Evolutionary conservation across 2,888 invertebrate species (phyloP).

Genomic region (Polymixis flavicincta): DNA sequence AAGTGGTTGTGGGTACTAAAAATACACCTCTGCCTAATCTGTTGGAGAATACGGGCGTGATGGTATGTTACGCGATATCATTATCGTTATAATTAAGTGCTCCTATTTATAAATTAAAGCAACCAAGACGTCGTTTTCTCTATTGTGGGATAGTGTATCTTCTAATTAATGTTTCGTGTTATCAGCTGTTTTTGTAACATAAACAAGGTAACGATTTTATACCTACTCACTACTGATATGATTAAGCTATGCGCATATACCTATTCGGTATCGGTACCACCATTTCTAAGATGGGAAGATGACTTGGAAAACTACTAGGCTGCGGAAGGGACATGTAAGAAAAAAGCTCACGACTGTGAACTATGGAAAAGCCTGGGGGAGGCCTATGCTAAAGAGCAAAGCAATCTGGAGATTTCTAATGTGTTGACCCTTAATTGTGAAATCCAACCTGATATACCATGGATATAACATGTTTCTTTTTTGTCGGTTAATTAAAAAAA

Average conservation of each 20-base stretch:
- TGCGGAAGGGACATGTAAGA: too few species aligned
- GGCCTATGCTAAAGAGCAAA: too few species aligned
- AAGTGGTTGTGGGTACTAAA: neutral
- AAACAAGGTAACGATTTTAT: neutral
- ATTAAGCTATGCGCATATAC: neutral
- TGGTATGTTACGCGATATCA: neutral
- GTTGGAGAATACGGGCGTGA: neutral
- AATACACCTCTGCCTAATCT: neutral
- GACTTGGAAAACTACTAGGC: too few species aligned
- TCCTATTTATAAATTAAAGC: neutral
- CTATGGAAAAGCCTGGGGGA: too few species aligned
- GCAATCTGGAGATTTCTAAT: too few species aligned
- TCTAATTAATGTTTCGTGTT: neutral
- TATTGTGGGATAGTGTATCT: neutral
- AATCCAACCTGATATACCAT: too few species aligned
- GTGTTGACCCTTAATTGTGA: too few species aligned
- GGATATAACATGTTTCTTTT: too few species aligned
- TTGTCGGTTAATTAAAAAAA: too few species aligned
- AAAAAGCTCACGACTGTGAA: too few species aligned
- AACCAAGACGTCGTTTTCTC: neutral
- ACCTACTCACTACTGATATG: neutral
- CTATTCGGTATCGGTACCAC: too few species aligned
- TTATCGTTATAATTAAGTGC: neutral
- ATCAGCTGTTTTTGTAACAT: constrained; percentile 3
- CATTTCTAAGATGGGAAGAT: too few species aligned